phyloP scores from a whole-genome alignment of 2,797 vertebrate genomes.

The Eutrigla gurnardus region DNA sequence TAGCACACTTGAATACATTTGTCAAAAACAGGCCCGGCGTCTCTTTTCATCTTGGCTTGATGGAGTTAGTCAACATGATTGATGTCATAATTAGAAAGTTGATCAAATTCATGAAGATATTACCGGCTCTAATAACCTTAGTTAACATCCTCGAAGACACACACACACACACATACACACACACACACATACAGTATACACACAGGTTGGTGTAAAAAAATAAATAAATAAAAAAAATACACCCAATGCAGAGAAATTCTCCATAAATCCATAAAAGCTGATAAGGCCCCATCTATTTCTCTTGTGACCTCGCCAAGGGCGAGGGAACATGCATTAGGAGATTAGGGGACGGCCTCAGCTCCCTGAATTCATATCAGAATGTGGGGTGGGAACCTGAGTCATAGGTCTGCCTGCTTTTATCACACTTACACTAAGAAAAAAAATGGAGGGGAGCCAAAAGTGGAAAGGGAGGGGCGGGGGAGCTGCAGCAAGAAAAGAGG shows the following conservation, averaged over 20 bases:
- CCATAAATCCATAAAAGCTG: constrained; percentile 82
- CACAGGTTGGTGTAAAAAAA: constrained; percentile 18
- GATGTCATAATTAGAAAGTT: constrained; percentile 71
- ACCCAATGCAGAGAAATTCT: constrained; percentile 72
- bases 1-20: constrained; percentile 2
- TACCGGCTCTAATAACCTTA: constrained; percentile 64
- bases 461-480: constrained; percentile 33
- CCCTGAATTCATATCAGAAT: constrained; percentile 76
- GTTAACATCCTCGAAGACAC: constrained; percentile 45
- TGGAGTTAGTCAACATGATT: constrained; percentile 59
- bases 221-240: constrained; percentile 20
- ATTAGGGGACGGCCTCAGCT: constrained; percentile 79
- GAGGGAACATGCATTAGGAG: constrained; percentile 83
- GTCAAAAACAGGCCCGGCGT: constrained; percentile 14
- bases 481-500: constrained; percentile 19
- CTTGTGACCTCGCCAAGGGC: constrained; percentile 81
- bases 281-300: constrained; percentile 84
- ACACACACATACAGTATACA: constrained; percentile 36
- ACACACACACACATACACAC: constrained; percentile 2
- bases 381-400: constrained; percentile 68
- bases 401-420: constrained; percentile 75
- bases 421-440: constrained; percentile 59
- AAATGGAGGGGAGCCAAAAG: constrained; percentile 25
- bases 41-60: constrained; percentile 38
- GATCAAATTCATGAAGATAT: constrained; percentile 61